These are phyloP conservation scores for Neoniphon sammara DNA, from an alignment of 2,797 vertebrate genomes.

Conservation along the genomic window DNA sequence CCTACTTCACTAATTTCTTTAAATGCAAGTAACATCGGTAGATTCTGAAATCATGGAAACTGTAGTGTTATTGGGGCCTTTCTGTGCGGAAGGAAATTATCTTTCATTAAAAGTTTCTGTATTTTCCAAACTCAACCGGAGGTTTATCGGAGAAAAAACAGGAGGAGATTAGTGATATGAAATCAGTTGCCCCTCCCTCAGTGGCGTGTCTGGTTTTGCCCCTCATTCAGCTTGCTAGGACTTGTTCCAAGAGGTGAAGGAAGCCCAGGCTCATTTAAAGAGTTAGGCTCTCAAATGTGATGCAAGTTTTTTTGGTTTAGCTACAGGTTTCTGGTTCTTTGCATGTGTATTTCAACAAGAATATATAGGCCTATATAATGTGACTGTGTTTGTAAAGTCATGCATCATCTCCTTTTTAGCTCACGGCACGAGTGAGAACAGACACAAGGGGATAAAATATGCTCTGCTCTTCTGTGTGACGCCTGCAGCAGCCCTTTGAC, in stretches of 20 bases:
- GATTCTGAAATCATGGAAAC: too few relatives aligned
- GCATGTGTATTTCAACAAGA: conserved; percentile 34
- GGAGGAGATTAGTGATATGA: conserved; percentile 61
- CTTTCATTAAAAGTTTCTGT: conserved; percentile 15
- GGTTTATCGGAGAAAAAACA: conserved; percentile 16
- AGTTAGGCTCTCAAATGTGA: conserved; percentile 59
- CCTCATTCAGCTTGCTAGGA: conserved; percentile 73
- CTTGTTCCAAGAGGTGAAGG: conserved; percentile 77
- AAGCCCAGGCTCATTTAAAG: conserved; percentile 67
- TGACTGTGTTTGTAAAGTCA: conserved; percentile 28
- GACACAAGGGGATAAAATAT: conserved; percentile 1
- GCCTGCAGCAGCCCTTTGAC: conserved; percentile 33
- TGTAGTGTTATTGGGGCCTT: background rate
- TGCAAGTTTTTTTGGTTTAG: conserved; percentile 59
- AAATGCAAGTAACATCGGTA: background rate
- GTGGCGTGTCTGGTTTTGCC: conserved; percentile 73
- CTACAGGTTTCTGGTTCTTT: conserved; percentile 47
- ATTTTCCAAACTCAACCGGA: conserved; percentile 20
- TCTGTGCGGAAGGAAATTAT: background rate
- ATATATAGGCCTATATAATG: conserved; percentile 39
- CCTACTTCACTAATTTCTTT: background rate
- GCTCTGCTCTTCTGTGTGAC: conserved; percentile 9
- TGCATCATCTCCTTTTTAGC: conserved; percentile 31
- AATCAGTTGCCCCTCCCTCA: conserved; percentile 66
- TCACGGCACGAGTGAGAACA: conserved; percentile 33